Evolutionary conservation across 2,888 invertebrate species (phyloP).

Genomic region (Drosophila prostipennis): DNA sequence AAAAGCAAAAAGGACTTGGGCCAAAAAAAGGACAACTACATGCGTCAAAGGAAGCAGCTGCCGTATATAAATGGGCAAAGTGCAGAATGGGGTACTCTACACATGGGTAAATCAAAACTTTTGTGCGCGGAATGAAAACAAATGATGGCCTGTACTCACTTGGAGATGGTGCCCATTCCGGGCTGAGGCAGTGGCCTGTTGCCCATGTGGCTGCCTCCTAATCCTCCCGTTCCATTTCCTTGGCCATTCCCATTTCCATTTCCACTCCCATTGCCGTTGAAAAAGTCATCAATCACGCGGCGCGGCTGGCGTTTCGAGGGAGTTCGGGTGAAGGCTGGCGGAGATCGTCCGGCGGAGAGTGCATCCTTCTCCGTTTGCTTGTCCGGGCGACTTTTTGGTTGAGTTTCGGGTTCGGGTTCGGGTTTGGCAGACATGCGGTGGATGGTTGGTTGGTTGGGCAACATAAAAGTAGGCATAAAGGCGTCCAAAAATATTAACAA

Average conservation of each 20-base stretch:
- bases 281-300: constrained; percentile 87
- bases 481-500: constrained; percentile 72
- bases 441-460: constrained; percentile 37
- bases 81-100: constrained; percentile 10
- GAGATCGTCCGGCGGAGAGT: constrained; percentile 85
- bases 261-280: constrained; percentile 81
- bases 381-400: constrained; percentile 66
- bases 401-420: constrained; percentile 43
- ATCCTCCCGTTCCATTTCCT: constrained; percentile 5
- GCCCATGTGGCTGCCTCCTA: constrained; percentile 51
- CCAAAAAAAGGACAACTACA: constrained; percentile 56
- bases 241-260: constrained; percentile 14
- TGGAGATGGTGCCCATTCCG: constrained; percentile 63
- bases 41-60: constrained; percentile 53
- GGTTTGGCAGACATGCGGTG: constrained; percentile 65
- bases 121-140: constrained; percentile 78
- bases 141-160: constrained; percentile 74
- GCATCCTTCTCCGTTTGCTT: constrained; percentile 82
- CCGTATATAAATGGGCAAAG: constrained; percentile 37
- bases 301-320: constrained; percentile 91
- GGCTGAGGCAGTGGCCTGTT: constrained; percentile 65
- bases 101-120: constrained; percentile 73
- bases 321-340: constrained; percentile 90
- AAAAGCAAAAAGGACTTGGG: constrained; percentile 24
- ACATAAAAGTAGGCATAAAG: constrained; percentile 78